A percentile compares a stretch with the other conserved stretches of the same genome.
phyloP scores from a whole-genome alignment of 2,113 vertebrate genomes.

The Mungos mungo region DNA sequence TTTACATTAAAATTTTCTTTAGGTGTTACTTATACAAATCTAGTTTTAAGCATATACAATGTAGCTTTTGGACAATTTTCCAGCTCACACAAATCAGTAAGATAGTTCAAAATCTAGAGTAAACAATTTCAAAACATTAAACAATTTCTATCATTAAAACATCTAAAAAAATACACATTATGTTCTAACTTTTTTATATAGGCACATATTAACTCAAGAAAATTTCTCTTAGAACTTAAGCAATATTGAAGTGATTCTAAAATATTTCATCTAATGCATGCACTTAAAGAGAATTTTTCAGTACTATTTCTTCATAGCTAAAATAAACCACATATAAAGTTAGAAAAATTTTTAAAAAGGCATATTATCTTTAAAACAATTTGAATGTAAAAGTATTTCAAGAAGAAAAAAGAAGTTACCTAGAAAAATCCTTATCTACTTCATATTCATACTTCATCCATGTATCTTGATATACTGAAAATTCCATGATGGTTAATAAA shows the following conservation, averaged over 20 bases:
- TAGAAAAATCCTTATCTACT: constrained; percentile 98
- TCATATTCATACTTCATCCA: constrained; percentile 99
- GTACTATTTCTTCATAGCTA: constrained; percentile 39
- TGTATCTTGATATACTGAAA: constrained; percentile 96
- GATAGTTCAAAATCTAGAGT: constrained; percentile 18
- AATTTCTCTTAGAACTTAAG: background rate
- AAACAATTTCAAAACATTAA: constrained; percentile 29
- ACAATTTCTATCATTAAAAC: background rate
- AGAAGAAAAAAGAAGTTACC: constrained; percentile 85
- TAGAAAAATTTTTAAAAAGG: background rate
- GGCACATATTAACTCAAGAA: background rate
- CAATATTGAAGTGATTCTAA: constrained; percentile 50
- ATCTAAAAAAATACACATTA: background rate
- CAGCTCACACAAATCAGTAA: background rate
- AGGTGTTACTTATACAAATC: constrained; percentile 30
- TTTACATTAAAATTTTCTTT: constrained; percentile 36
- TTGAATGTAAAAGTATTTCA: background rate
- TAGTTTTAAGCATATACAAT: background rate
- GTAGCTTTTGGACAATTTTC: background rate
- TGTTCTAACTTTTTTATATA: background rate
- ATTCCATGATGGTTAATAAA: constrained; percentile 94
- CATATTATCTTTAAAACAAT: background rate
- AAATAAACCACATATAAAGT: background rate
- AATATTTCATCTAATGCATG: background rate
- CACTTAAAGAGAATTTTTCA: constrained; percentile 19